Base-by-base conservation (phyloP, 2,888 invertebrate species). In the Dicranocentrus wangi region DNA sequence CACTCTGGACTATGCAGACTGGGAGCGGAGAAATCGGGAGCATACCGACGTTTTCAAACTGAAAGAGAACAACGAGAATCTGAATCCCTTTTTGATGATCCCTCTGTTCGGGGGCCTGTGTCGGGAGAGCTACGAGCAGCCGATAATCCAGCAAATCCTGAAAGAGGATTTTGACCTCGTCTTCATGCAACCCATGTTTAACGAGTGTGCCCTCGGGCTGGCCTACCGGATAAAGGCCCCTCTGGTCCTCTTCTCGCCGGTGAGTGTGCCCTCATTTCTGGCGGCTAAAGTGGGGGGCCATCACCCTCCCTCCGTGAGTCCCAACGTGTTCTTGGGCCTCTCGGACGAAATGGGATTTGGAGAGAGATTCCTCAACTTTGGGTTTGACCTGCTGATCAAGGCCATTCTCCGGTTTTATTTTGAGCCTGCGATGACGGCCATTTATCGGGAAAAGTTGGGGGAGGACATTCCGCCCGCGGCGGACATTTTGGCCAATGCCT, bases 311-410 rank as follows among this genome's bases (percentile, higher is more conserved):
- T 85, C 89, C 10, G 76, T 88, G 17, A 88, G 87, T 27, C 89
- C 89, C 2, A 88, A 88, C 71, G 25, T 85, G 1, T 87, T 88
- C 73, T 70, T 85, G 5, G 82, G 83, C 0, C 87, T 82, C 69
- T 73, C 84, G 10, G 82, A 83, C 15, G 82, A 82, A 0, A 88
- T 88, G 88, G 82, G 69, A 5, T 87, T 88, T 61, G 32, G 2
- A n/a, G 83, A 88, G 75, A 84, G 88, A 73, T 27, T 86, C 13
- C 17, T 84, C 7, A 88, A 88, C 82, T 82, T 86, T 7, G 66
- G 86, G n/a, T 17, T 73, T 0, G 87, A 88, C 0, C 68, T 89
- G 1, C 88, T 88, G 47, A 88, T 89, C 51, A 88, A 89, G 25
- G 73, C 87, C 0, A 85, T 88, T 61, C 84, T 89, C 1, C 85